Evolutionary conservation across 2,797 vertebrate genomes (phyloP).

Genomic region (Sarcoramphus papa): DNA sequence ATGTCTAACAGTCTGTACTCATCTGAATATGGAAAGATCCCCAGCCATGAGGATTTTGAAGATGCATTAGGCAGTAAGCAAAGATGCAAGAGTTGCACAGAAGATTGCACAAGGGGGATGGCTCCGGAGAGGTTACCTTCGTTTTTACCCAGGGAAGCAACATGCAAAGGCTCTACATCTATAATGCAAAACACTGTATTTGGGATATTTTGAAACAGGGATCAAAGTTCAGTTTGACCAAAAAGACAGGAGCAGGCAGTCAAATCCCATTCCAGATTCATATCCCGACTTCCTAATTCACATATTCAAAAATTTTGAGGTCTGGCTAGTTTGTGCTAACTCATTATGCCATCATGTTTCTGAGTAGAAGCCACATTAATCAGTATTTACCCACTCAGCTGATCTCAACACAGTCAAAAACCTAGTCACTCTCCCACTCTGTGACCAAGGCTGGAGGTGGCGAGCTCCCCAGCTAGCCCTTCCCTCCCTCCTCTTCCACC

Average conservation of each 20-base stretch:
- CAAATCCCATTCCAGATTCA: background rate
- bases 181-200: background rate
- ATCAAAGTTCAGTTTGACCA: background rate
- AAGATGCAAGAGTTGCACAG: background rate
- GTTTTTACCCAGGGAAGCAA: background rate
- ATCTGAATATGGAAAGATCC: background rate
- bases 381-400: background rate
- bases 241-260: background rate
- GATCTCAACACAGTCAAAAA: background rate
- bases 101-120: background rate
- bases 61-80: background rate
- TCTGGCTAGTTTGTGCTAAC: background rate
- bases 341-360: background rate
- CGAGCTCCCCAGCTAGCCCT: background rate
- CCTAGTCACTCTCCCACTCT: background rate
- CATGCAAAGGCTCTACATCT: rapidly evolving
- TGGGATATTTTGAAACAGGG: background rate
- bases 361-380: background rate
- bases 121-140: background rate
- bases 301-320: background rate
- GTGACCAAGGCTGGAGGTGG: too few species aligned
- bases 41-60: background rate
- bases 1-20: background rate
- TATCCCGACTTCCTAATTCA: rapidly evolving
- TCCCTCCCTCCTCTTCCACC: background rate